Conservation (phyloP, 2,797 vertebrate species). For the Avahi laniger region DNA sequence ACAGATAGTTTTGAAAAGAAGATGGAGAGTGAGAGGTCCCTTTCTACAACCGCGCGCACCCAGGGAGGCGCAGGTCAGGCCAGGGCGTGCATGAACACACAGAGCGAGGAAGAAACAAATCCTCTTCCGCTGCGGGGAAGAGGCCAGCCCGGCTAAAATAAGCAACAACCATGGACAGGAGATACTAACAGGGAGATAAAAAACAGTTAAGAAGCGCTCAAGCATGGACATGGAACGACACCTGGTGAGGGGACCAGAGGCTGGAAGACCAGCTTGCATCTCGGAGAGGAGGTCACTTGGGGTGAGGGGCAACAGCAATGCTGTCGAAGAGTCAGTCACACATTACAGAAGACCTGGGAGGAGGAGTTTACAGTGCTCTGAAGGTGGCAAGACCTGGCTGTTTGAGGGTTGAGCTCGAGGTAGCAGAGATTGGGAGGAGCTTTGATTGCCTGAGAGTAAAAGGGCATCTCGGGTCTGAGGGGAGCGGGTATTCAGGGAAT, state of each 20-base stretch:
- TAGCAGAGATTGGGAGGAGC: neutral
- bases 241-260: too few relatives aligned
- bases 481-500: neutral
- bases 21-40: neutral
- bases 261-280: too few relatives aligned
- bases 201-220: neutral
- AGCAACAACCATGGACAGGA: neutral
- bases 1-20: neutral
- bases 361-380: neutral
- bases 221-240: neutral
- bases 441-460: too few relatives aligned
- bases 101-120: neutral
- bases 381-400: neutral
- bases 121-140: neutral
- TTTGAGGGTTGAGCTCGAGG: neutral
- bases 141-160: neutral
- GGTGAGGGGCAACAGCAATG: too few relatives aligned
- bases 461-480: neutral
- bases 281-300: neutral
- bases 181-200: neutral
- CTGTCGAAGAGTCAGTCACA: neutral
- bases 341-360: neutral
- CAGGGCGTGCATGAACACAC: neutral
- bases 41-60: neutral
- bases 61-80: neutral